These are phyloP conservation scores for Tetranychus truncatus DNA, from an alignment of 2,888 invertebrate genomes.

Conservation along the genomic window DNA sequence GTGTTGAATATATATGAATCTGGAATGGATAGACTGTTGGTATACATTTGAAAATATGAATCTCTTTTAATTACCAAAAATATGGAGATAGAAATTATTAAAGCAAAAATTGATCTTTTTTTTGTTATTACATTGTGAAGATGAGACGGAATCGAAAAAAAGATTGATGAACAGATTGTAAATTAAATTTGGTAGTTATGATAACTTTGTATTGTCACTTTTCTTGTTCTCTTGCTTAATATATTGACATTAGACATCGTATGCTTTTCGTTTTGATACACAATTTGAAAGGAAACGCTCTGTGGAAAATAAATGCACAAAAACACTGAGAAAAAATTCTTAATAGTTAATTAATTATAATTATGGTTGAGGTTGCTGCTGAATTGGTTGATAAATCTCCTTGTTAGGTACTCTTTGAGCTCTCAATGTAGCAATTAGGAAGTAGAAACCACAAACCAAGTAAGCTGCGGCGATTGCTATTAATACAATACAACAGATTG, in stretches of 20 bases:
- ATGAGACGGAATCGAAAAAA: not conserved
- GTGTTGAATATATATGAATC: too few species aligned
- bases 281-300: not conserved
- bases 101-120: not conserved
- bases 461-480: not conserved
- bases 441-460: not conserved
- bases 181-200: not conserved
- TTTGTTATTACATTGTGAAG: not conserved
- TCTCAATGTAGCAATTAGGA: not conserved
- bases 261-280: not conserved
- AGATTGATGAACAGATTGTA: not conserved
- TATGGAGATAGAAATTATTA: too few species aligned
- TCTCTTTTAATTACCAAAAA: too few species aligned
- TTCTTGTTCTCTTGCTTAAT: not conserved
- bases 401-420: not conserved
- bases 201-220: not conserved
- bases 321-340: not conserved
- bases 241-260: not conserved
- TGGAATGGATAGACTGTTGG: too few species aligned
- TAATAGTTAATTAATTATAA: not conserved
- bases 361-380: not conserved
- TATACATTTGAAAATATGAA: too few species aligned
- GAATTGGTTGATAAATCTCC: constrained; percentile 2
- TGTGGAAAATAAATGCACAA: not conserved
- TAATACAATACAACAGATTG: not conserved